Base-by-base conservation (phyloP, 2,888 invertebrate species). In the Oasisia sp. region DNA sequence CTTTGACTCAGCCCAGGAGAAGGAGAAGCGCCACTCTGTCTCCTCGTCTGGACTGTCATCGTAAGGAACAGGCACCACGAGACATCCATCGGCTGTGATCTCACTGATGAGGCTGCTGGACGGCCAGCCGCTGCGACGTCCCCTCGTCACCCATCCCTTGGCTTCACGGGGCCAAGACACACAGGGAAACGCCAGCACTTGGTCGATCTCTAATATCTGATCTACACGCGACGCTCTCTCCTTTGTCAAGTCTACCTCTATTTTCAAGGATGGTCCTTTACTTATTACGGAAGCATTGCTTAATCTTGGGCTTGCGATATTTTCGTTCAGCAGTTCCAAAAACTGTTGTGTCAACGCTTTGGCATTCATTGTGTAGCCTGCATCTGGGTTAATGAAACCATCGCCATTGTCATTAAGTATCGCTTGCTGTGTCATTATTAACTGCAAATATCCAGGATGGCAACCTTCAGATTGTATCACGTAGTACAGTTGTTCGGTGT, bases 11-110 rank as follows among this genome's bases (percentile, higher is more conserved):
- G 94, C 94, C 56, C 93, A 93, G 45, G 93, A 94, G 92, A 95
- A 95, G 27, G 94, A 94, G 32, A 94, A 93, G 90, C 93, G 93
- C 94, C 94, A 95, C 92, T 94, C 94, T 19, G 94, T 92, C 38
- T 94, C 94, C 19, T 94, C 92, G 11, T 93, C 93, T 1, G 92
- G 92, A 91, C 94, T 94, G 32, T 93, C 92, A 5, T 93, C 93
- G 58, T 94, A 94, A 0, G 93, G 92, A 11, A 93, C 93, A 8
- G 94, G 94, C 1, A 94, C 93, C 91, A 94, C 93, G 32, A 90
- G 91, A 44, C 92, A 92, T 1, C 91, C 92, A 8, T 91, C 58
- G 7, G 56, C 89, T 32, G 32, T 56, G 32, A 92, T 45, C 1
- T 89, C 50, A 1, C n/a, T 11, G 32, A 90, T 89, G 50, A 89